Evolutionary conservation across 2,797 vertebrate species (phyloP), one percentile per base, ranked within the genome.

Genomic region (Paedocypris micromegethes): DNA sequence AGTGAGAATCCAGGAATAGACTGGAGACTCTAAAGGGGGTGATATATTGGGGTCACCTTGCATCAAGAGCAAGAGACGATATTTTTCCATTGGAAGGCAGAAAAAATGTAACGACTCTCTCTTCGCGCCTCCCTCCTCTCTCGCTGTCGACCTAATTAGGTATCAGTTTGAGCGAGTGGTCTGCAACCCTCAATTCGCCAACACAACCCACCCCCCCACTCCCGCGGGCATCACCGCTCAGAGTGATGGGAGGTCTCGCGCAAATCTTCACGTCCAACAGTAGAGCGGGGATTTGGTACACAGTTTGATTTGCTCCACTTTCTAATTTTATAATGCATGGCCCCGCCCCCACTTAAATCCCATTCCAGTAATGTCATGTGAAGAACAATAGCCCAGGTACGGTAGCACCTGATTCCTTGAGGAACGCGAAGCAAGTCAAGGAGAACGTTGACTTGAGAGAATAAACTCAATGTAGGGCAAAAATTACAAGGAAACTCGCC

Each of bases 1-100:
- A 64, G 48, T 51, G 61, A 54, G 52, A 48, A 58, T 84, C 86
- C 88, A 84, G 81, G 90, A 91, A 91, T 91, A 90, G 88, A 88
- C 83, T 7, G 8, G 60, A 50, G 70, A 65, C 77, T 75, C 70
- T 75, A 81, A 83, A 86, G 82, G 83, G 88, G 82, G 83, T 89
- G 87, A 90, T 87, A 87, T 92, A 91, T 91, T 91, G 85, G 86
- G 90, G 90, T 91, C 89, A 91, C 89, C 90, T 91, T 92, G 88
- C 87, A 83, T 85, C 83, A 90, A 84, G 82, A 88, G 86, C 78
- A 77, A 86, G 89, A 86, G 82, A 58, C 79, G 82, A 84, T 86
- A 85, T 86, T 86, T 81, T 80, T 79, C 55, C 62, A 78, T 88
- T 86, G 86, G 85, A 85, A 90, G 87, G 86, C 87, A 86, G 83